Evolutionary conservation across 2,888 invertebrate genomes (phyloP), one percentile per base, ranked within the genome.

Genomic region (Oegoconia quadripuncta): DNA sequence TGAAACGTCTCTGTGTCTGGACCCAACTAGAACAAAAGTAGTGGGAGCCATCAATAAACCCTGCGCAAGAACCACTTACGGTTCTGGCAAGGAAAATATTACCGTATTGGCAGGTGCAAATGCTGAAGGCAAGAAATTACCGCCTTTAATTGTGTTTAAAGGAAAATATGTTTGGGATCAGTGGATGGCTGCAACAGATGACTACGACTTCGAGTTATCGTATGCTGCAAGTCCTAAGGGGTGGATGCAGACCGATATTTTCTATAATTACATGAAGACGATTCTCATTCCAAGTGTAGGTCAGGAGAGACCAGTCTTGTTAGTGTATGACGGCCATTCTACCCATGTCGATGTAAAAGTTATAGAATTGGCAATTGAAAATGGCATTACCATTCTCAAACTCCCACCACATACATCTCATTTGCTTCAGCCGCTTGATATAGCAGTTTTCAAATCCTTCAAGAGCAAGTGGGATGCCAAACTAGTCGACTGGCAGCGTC

Each of bases 371-470:
- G 37, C 37, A n/a, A 20, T 37, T n/a, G 26, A 37, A 26, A 12
- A 39, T 14, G 18, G 34, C 15, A 25, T 41, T 1, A 41, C 41
- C 2, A 41, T 41, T 23, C 13, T 41, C 2, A 69, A 64, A 37
- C 42, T 67, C 11, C 63, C 64, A 22, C 56, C 64, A 14, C 64
- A 69, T 36, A 52, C 56, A 5, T 55, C 49, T 5, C 57, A 64
- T 31, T 30, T 56, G 5, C 39, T 64, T 4, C 62, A 65, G 40
- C 64, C 60, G 3, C 36, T 65, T 1, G 59, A 64, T 38, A 20
- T 61, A 9, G 38, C 55, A 11, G 58, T 59, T 5, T 61, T 60
- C 38, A 59, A 55, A 42, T 52, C 52, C 3, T 46, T 59, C 5
- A 56, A 51, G 34, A 39, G n/a, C 12, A 44, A 13, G 6, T 58